phyloP scores from a whole-genome alignment of 2,797 vertebrate species.

The Pipistrellus nathusii region DNA sequence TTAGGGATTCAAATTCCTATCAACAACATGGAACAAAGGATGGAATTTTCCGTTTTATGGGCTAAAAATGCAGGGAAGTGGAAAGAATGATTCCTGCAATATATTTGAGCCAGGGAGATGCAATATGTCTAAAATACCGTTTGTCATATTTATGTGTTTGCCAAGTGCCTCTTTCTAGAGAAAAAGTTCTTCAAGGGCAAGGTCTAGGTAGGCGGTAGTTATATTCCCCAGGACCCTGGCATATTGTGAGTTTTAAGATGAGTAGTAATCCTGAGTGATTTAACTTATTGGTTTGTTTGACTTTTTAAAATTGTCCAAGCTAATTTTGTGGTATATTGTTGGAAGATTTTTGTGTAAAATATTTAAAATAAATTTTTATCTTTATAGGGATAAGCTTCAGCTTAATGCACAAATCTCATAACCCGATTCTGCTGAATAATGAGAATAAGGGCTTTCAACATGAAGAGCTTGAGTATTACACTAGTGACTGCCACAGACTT shows the following conservation, averaged over 20 bases:
- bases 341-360: slow-evolving; percentile 60
- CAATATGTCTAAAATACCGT: neutral
- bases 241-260: neutral
- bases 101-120: neutral
- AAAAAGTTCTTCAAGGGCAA: neutral
- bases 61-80: slow-evolving; percentile 25
- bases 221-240: neutral
- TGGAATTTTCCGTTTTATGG: slow-evolving; percentile 41
- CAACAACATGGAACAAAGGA: neutral
- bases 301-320: neutral
- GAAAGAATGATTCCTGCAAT: slow-evolving; percentile 47
- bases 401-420: neutral
- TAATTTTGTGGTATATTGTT: slow-evolving; percentile 51
- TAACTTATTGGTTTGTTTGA: slow-evolving; percentile 47
- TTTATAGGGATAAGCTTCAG: slow-evolving; percentile 47
- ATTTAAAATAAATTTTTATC: slow-evolving; percentile 40
- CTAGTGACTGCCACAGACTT: neutral
- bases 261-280: slow-evolving; percentile 3
- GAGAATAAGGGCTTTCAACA: neutral
- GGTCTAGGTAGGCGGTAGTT: neutral
- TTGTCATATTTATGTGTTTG: slow-evolving; percentile 23
- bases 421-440: neutral
- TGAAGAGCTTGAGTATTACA: neutral
- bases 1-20: slow-evolving; percentile 51
- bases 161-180: neutral